Conservation (phyloP, 1,140 invertebrate species). For the Muscidifurax raptorellus region DNA sequence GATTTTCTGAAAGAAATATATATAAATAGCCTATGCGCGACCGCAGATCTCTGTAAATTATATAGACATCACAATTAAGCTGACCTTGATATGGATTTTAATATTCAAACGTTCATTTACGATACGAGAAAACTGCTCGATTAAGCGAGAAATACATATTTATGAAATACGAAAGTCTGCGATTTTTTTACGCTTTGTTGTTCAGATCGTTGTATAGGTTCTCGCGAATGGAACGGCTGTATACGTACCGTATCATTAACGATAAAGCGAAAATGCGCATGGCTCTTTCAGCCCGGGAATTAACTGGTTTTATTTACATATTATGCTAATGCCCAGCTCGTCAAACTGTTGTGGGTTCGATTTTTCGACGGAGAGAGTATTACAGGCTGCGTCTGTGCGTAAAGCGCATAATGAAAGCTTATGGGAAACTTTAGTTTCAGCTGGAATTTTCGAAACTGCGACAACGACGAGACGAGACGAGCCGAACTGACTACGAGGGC, state of each 20-base stretch:
- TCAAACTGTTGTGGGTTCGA: conserved; percentile 37
- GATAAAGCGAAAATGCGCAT: conserved; percentile 21
- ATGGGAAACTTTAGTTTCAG: conserved; percentile 26
- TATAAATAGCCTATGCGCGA: too few species aligned
- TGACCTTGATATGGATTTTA: too few species aligned
- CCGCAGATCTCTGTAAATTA: too few species aligned
- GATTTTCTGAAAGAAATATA: too few species aligned
- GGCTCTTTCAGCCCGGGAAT: conserved; percentile 27
- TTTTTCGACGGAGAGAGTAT: conserved; percentile 11
- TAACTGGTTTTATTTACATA: conserved; percentile 51
- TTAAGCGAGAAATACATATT: conserved; percentile 36
- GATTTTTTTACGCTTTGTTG: not conserved
- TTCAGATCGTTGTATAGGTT: not conserved
- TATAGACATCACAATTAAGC: too few species aligned
- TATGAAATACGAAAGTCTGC: not conserved
- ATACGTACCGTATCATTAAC: conserved; percentile 27
- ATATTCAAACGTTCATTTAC: too few species aligned
- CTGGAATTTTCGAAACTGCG: conserved; percentile 36
- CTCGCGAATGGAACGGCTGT: not conserved
- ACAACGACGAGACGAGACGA: conserved; percentile 9
- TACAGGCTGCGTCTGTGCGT: conserved; percentile 5
- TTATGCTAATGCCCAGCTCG: conserved; percentile 39
- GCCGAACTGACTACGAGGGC: not conserved
- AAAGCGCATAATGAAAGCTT: conserved; percentile 43
- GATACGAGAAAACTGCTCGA: not conserved